Percentiles rank a stretch among this genome's conserved stretches.
Conservation (phyloP, 2,888 invertebrate species). For the Dolichopus griseipennis region DNA sequence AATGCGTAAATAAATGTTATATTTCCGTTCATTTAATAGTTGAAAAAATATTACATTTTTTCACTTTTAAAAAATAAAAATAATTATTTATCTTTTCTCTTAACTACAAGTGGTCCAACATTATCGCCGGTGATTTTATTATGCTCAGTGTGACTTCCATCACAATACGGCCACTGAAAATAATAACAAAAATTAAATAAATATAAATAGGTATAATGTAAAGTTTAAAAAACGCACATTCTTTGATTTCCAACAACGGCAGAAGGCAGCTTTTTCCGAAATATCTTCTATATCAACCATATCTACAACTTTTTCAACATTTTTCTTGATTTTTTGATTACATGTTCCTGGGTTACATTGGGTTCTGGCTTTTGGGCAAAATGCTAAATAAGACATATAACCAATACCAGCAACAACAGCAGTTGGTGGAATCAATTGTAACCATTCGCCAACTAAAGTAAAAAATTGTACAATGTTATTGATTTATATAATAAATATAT, state of each 20-base stretch:
- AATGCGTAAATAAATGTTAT: neutral
- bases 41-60: no score
- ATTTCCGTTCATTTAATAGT: neutral
- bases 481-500: no score
- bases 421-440: constrained; percentile 71
- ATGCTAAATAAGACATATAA: constrained; percentile 69
- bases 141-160: constrained; percentile 83
- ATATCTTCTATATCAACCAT: constrained; percentile 89
- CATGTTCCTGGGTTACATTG: constrained; percentile 33
- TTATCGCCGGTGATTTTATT: constrained; percentile 88
- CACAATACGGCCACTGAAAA: constrained; percentile 91
- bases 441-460: constrained; percentile 68
- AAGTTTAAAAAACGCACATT: constrained; percentile 54
- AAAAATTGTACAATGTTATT: no score
- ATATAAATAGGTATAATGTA: no score
- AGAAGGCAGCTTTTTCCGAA: constrained; percentile 80
- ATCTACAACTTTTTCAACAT: constrained; percentile 79
- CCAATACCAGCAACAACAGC: constrained; percentile 68
- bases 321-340: constrained; percentile 68
- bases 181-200: constrained; percentile 18
- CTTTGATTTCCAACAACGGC: constrained; percentile 93
- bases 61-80: no score
- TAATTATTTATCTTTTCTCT: constrained; percentile 46
- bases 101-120: constrained; percentile 81
- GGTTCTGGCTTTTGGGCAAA: constrained; percentile 55